These are phyloP conservation scores for Abscondita cerata DNA, from an alignment of 2,888 invertebrate species.

Conservation along the genomic window DNA sequence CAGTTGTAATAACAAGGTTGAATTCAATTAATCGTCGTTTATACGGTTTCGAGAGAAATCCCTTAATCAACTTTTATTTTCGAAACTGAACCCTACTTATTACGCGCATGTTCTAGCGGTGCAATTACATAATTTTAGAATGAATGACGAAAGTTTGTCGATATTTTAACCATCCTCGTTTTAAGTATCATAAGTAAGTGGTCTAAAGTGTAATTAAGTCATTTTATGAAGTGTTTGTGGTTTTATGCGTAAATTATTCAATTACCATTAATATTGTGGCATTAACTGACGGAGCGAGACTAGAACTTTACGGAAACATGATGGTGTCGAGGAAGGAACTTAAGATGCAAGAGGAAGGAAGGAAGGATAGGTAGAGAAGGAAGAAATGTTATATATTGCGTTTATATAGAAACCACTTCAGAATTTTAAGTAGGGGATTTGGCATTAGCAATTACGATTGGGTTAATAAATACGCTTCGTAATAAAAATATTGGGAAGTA, in stretches of 20 bases:
- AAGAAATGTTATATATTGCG: slow-evolving; percentile 44
- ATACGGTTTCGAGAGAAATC: slow-evolving; percentile 24
- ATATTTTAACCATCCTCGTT: too few relatives aligned
- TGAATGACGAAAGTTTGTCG: too few relatives aligned
- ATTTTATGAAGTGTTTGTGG: slow-evolving; percentile 41
- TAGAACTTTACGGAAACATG: slow-evolving; percentile 33
- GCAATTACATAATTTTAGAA: too few relatives aligned
- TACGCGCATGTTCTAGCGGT: too few relatives aligned
- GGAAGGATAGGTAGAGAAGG: slow-evolving; percentile 32
- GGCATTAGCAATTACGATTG: slow-evolving; percentile 3
- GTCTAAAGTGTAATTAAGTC: slow-evolving; percentile 3
- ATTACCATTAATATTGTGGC: slow-evolving; percentile 46
- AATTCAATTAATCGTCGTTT: slow-evolving; percentile 16
- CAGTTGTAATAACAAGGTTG: slow-evolving; percentile 17
- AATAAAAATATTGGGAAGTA: too few relatives aligned
- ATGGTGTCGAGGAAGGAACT: slow-evolving; percentile 36
- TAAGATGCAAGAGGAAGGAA: slow-evolving; percentile 32
- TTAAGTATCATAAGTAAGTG: too few relatives aligned
- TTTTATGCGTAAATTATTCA: slow-evolving; percentile 33
- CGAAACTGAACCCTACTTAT: too few relatives aligned
- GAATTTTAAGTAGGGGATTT: slow-evolving; percentile 46
- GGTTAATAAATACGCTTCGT: too few relatives aligned
- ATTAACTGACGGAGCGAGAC: slow-evolving; percentile 38
- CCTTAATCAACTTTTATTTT: slow-evolving; percentile 13
- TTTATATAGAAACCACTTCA: slow-evolving; percentile 41